phyloP scores from a whole-genome alignment of 1,140 invertebrate genomes.

The Drosophila guanche region DNA sequence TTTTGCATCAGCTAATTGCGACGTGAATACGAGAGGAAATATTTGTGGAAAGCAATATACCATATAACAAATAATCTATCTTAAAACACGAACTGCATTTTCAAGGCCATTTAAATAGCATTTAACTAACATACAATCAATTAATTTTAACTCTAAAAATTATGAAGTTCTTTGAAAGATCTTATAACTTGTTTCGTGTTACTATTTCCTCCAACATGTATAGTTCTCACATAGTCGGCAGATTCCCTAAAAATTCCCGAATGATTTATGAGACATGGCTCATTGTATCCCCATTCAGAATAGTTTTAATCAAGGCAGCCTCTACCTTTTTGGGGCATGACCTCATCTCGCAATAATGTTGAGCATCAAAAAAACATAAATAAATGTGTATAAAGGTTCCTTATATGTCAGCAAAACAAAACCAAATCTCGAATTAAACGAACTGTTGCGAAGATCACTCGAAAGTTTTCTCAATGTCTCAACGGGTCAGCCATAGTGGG shows the following conservation, averaged over 20 bases:
- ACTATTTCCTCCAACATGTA: neutral
- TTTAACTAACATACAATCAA: neutral
- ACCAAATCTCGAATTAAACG: constrained; percentile 5
- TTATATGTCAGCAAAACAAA: constrained; percentile 19
- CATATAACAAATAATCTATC: constrained; percentile 1
- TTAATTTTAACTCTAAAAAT: neutral
- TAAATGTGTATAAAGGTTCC: constrained; percentile 14
- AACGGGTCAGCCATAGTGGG: neutral
- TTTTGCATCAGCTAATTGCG: constrained; percentile 27
- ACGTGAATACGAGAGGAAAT: constrained; percentile 15
- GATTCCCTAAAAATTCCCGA: constrained; percentile 2
- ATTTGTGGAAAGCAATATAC: constrained; percentile 8
- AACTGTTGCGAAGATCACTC: constrained; percentile 1
- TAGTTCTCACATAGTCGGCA: neutral
- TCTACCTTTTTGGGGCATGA: constrained; percentile 55
- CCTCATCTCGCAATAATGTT: constrained; percentile 64
- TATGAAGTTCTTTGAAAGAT: constrained; percentile 8
- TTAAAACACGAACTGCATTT: no score
- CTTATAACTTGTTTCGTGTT: neutral
- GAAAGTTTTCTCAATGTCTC: constrained; percentile 6
- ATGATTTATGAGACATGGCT: constrained; percentile 41
- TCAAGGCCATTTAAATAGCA: constrained; percentile 16
- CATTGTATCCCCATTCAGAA: constrained; percentile 21
- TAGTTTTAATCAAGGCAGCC: constrained; percentile 24
- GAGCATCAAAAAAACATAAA: constrained; percentile 18